Base-by-base conservation (phyloP, 2,113 vertebrate genomes). In the Sterrhoptilus dennistouni region DNA sequence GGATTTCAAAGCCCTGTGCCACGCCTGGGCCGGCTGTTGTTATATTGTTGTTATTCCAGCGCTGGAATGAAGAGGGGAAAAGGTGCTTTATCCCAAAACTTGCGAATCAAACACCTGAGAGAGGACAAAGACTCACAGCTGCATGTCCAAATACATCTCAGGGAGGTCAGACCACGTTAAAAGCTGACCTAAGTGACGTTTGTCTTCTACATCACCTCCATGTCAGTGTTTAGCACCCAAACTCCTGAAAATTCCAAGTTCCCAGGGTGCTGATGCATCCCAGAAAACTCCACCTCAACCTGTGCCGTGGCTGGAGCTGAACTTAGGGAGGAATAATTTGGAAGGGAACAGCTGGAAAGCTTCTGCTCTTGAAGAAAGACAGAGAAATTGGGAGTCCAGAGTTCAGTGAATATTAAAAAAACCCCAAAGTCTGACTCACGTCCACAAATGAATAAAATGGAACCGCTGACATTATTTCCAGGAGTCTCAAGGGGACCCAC, bases 1-100 rank as follows among this genome's bases (percentile, higher is more conserved):
- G 63, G 21, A 25, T 68, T 89, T 93, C 93, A 96, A 81, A 96
- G 90, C 52, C 42, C 42, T 2, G 6, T 1, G 64, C 60, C 94
- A 72, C 76, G 1, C 76, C 95, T 88, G 52, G 45, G n/a, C 35
- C 0, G 1, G 8, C 38, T 53, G 54, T 35, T 69, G 71, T 83
- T 90, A 88, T n/a, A n/a, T n/a, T n/a, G n/a, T n/a, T n/a, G n/a
- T n/a, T n/a, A n/a, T n/a, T n/a, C n/a, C 95, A 96, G 69, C 22
- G 22, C 44, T 2, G 15, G 28, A 21, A 19, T 31, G 70, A 31
- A 64, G 50, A 65, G 8, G 29, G 36, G 52, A 38, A 76, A 91
- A 94, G n/a, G 21, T 53, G 36, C 40, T 38, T 90, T 42, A 15
- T 9, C 60, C 49, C 77, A 22, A 69, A 95, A 45, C 33, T 78